Base-by-base conservation (phyloP, 30 jellyfish, hydroid and myxozoan species). In the Aurelia sp. region DNA sequence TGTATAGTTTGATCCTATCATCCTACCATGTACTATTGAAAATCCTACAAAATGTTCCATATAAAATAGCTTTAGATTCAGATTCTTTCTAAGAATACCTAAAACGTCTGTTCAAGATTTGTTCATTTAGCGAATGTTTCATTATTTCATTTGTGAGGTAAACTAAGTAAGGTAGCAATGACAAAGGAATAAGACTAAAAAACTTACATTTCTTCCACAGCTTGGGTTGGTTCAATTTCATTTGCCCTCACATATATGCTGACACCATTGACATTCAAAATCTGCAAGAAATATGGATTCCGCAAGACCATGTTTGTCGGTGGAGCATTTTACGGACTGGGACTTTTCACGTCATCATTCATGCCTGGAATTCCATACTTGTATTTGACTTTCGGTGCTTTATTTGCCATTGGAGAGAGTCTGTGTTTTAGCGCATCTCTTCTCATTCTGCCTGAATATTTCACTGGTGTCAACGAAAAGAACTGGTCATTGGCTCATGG, bases 161-260 rank as follows among this genome's bases (percentile, higher is more conserved):
- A 44, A 44, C 55, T 9, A 7, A 3, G 55, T 44, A 44, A 10
- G 15, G 0, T 44, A 44, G 55, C 55, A 44, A 44, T 44, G 50
- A 4, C 3, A 44, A 44, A 6, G 55, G 55, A 44, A 44, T 16
- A 44, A 44, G 50, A 41, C 71, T 12, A 8, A 58, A 70, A 11
- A 33, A 22, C 47, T 59, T 9, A 31, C 62, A 22, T 35, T 82
- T 58, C 73, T 33, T 31, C 50, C 41, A 59, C 84, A 92, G 98
- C 98, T 22, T 92, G 98, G 98, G 96, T 89, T 52, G 98, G 97
- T 0, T 92, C 98, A 35, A 64, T 92, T 11, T 92, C 98, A 13
- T 85, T 84, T 63, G 89, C 97, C 70, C 57, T 86, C 87, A 75
- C 96, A 44, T 91, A 81, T 87, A 89, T 91, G 86, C 88, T 93